Evolutionary conservation across 1,140 invertebrate species (phyloP).

Genomic region (Paralvinella palmiformis): DNA sequence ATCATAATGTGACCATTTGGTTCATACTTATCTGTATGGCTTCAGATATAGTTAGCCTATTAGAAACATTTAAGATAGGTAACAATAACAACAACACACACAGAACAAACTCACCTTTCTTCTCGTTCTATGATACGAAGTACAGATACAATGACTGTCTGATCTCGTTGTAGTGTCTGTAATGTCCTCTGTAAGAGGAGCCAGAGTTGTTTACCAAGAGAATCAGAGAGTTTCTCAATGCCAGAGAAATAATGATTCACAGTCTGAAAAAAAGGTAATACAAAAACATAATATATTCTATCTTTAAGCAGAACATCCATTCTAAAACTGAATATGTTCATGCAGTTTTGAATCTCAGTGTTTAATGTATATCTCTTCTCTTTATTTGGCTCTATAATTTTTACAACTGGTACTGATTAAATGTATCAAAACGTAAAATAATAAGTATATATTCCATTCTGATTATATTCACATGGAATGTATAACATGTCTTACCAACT

Average conservation of each 20-base stretch:
- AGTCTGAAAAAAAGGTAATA: constrained; percentile 37
- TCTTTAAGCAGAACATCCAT: background rate
- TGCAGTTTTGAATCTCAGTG: too few species aligned
- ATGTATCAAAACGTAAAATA: too few species aligned
- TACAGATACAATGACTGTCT: constrained; percentile 91
- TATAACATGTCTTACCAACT: too few species aligned
- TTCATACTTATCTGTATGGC: too few species aligned
- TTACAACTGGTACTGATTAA: background rate
- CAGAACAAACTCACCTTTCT: constrained; percentile 60
- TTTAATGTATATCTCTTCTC: too few species aligned
- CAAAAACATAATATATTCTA: background rate
- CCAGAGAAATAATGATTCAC: constrained; percentile 93
- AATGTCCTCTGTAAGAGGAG: constrained; percentile 82
- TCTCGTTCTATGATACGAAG: constrained; percentile 94
- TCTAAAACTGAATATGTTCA: too few species aligned
- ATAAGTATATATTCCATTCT: too few species aligned
- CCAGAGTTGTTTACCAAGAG: constrained; percentile 79
- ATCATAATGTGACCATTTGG: too few species aligned
- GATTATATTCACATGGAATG: too few species aligned
- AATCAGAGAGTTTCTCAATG: constrained; percentile 81
- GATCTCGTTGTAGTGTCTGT: constrained; percentile 90
- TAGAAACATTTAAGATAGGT: too few species aligned
- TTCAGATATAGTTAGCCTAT: too few species aligned
- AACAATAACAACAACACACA: background rate
- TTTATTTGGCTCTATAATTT: background rate